A percentile compares a stretch with the other conserved stretches of the same genome.
Evolutionary conservation across 2,113 vertebrate species (phyloP).

Genomic region (Alligator mississippiensis): DNA sequence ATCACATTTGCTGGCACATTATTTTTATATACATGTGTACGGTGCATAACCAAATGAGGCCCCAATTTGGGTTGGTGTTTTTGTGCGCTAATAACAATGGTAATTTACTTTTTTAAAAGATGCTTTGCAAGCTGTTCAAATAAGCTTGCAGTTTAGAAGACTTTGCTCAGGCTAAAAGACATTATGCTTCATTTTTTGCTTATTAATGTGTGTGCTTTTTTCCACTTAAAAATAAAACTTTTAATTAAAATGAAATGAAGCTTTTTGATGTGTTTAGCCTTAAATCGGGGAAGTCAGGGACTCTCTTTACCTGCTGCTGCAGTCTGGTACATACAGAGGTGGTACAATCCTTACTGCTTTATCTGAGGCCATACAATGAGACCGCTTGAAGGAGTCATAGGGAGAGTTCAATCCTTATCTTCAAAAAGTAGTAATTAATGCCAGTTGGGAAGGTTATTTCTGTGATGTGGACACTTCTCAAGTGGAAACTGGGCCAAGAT

Average conservation of each 20-base stretch:
- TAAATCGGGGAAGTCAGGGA: background rate
- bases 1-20: accelerated
- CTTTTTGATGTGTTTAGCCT: background rate
- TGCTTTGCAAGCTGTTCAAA: background rate
- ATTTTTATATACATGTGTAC: background rate
- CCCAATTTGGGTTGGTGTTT: background rate
- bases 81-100: accelerated
- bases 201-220: background rate
- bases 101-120: background rate
- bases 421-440: accelerated
- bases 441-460: background rate
- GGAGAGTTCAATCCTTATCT: background rate
- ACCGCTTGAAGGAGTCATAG: accelerated
- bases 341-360: background rate
- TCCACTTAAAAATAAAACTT: background rate
- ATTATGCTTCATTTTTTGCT: background rate
- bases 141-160: background rate
- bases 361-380: background rate
- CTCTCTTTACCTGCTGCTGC: background rate
- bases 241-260: background rate
- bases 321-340: background rate
- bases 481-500: background rate
- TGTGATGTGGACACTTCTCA: background rate
- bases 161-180: background rate
- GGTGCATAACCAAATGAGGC: background rate